Percentiles rank a stretch among this genome's conserved stretches.
phyloP scores from a whole-genome alignment of 1,140 invertebrate genomes.

The Sycobia sp. region DNA sequence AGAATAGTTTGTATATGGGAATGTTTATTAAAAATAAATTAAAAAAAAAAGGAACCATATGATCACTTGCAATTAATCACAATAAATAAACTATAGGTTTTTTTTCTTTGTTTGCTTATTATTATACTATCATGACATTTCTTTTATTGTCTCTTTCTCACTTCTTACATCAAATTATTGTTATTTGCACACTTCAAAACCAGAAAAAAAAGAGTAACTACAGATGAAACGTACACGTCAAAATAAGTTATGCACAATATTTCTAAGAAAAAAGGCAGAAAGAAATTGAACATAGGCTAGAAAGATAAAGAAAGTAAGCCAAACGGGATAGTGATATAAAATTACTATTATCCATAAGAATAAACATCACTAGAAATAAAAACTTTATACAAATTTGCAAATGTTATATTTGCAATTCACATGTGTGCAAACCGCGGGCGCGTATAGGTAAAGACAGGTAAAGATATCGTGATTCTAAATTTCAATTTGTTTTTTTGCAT shows the following conservation, averaged over 20 bases:
- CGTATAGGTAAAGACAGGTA: no score
- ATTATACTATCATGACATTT: background rate
- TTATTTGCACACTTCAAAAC: background rate
- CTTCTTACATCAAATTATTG: background rate
- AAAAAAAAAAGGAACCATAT: slow-evolving; percentile 13
- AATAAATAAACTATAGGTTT: background rate
- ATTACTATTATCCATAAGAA: background rate
- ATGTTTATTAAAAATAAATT: slow-evolving; percentile 14
- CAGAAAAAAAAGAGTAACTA: background rate
- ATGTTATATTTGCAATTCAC: no score
- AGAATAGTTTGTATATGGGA: background rate
- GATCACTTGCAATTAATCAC: background rate
- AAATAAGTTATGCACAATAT: background rate
- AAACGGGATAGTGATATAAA: background rate
- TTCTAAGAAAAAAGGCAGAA: slow-evolving; percentile 8
- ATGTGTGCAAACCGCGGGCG: no score
- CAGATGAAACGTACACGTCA: background rate
- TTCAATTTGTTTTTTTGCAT: no score
- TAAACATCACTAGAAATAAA: no score
- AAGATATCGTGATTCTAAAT: no score
- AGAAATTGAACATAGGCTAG: slow-evolving; percentile 3
- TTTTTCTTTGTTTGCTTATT: slow-evolving; percentile 13
- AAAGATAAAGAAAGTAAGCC: background rate
- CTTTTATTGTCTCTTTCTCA: background rate
- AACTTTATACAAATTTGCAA: no score